Evolutionary conservation across 2,797 vertebrate genomes (phyloP), one percentile per base, ranked within the genome.

Genomic region (Apogon talboti): DNA sequence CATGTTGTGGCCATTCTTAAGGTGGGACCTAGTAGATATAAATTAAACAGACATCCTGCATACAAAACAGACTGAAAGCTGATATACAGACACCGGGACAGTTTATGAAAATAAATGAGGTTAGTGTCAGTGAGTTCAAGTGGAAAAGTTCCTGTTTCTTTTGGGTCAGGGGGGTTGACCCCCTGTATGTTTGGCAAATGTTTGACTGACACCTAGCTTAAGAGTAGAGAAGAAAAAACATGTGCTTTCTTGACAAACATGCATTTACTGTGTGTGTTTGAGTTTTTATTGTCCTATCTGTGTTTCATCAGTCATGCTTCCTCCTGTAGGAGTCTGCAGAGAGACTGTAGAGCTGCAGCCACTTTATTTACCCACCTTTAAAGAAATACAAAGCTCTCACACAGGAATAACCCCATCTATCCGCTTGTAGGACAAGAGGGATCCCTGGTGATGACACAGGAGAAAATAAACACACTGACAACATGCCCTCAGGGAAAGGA

Each of bases 391-490:
- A 73, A 72, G 80, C 63, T 78, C 66, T 19, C 51, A 66, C 50
- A 68, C 48, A 67, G 64, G 66, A 75, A 62, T 16, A 80, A 59
- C 46, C 60, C 65, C 63, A 76, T 81, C 79, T 28, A 79, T 81
- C 67, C 70, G 37, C 50, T 21, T 7, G 64, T 56, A 70, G 66
- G 76, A 82, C 71, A 84, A 81, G 80, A 83, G 50, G 78, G 75
- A 84, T 86, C 48, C 71, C 66, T 63, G 69, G 76, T 81, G 85
- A 85, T 88, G 89, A 92, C 83, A 91, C 76, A 14, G 66, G 56
- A 41, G 66, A 91, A 91, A 88, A 92, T 89, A 92, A 92, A 92
- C 87, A 88, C 56, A 76, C 51, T 83, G 81, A 87, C 88, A 87
- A 84, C 69, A 66, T 46, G 70, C 78, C 89, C 86, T 80, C 47